These are phyloP conservation scores for Cheilosia scutellata DNA, from an alignment of 2,888 invertebrate species.

Conservation along the genomic window DNA sequence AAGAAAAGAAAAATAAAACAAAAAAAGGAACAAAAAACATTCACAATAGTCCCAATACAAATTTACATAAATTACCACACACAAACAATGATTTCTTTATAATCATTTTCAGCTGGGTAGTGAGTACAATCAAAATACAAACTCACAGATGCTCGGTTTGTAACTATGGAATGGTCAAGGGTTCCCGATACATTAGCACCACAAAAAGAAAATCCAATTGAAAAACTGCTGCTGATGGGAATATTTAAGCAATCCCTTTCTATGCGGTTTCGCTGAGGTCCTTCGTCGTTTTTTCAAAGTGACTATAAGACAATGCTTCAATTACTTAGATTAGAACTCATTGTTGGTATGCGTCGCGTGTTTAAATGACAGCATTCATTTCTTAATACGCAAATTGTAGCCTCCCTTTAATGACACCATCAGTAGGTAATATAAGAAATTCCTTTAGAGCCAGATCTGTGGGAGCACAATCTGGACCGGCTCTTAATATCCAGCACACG, in stretches of 20 bases:
- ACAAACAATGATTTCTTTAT: too few species aligned
- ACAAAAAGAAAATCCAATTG: not conserved
- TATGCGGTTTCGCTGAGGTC: not conserved
- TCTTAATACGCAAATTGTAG: constrained; percentile 47
- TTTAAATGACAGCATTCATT: not conserved
- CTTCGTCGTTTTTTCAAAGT: not conserved
- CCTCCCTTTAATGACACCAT: not conserved
- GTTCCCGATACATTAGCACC: not conserved
- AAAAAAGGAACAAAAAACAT: too few species aligned
- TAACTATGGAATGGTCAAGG: too few species aligned
- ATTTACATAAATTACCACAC: too few species aligned
- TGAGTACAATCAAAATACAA: too few species aligned
- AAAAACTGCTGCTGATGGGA: not conserved
- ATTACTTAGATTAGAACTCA: constrained; percentile 41
- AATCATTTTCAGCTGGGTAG: too few species aligned
- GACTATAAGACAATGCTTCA: constrained; percentile 25
- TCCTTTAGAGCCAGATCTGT: constrained; percentile 5
- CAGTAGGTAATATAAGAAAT: not conserved
- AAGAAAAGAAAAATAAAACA: too few species aligned
- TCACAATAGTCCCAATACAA: too few species aligned
- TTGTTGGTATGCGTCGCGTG: not conserved
- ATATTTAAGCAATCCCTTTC: not conserved
- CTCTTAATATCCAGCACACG: constrained; percentile 1
- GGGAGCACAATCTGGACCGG: not conserved
- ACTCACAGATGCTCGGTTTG: too few species aligned